Conservation (phyloP, 1,140 invertebrate genomes). For the Drosophila orosa region DNA sequence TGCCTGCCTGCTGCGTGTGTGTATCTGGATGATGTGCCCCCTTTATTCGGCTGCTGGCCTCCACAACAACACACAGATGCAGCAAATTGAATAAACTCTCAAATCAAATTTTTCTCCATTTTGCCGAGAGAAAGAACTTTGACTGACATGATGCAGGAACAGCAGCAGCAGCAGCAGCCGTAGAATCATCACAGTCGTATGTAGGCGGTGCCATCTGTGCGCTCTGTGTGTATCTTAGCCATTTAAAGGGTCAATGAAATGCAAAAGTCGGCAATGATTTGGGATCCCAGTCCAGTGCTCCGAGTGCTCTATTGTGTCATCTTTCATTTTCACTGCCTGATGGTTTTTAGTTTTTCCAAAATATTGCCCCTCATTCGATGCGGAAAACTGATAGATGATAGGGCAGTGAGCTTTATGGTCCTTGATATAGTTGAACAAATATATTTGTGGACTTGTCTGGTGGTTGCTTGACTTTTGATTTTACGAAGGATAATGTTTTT, state of each 20-base stretch:
- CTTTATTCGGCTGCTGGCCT: slow-evolving; percentile 7
- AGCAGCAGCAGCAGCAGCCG: slow-evolving; percentile 1
- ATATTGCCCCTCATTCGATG: slow-evolving; percentile 10
- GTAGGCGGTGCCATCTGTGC: slow-evolving; percentile 33
- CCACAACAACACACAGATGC: slow-evolving; percentile 41
- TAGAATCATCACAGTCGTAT: not conserved
- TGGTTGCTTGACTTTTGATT: not conserved
- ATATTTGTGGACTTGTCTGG: slow-evolving; percentile 37
- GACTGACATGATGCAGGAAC: slow-evolving; percentile 52
- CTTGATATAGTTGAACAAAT: slow-evolving; percentile 42
- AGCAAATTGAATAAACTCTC: slow-evolving; percentile 81
- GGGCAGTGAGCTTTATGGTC: slow-evolving; percentile 15
- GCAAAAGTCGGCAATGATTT: slow-evolving; percentile 56
- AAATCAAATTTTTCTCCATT: slow-evolving; percentile 81
- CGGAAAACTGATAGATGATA: slow-evolving; percentile 7
- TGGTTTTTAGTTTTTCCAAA: slow-evolving; percentile 34
- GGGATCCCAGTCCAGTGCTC: slow-evolving; percentile 1
- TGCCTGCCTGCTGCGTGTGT: slow-evolving; percentile 3
- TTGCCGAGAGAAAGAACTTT: slow-evolving; percentile 49
- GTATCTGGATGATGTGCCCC: slow-evolving; percentile 23
- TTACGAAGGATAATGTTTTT: not conserved
- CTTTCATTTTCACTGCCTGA: slow-evolving; percentile 39
- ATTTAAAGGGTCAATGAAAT: slow-evolving; percentile 82
- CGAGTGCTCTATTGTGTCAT: slow-evolving; percentile 54
- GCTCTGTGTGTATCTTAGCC: slow-evolving; percentile 53